Conservation (phyloP, 2,113 vertebrate species). For the Callipepla squamata region DNA sequence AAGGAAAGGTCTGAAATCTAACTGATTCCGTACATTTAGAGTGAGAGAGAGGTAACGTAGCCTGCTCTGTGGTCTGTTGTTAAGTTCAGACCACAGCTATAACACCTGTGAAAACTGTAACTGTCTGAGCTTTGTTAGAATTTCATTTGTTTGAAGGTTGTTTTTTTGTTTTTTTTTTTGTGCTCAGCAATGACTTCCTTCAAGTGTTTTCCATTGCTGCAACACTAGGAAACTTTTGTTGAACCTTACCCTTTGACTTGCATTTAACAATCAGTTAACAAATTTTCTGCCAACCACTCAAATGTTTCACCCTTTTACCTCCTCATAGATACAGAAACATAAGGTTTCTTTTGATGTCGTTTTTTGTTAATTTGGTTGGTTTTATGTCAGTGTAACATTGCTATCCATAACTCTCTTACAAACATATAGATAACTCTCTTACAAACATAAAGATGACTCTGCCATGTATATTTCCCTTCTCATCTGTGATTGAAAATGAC, state of each 20-base stretch:
- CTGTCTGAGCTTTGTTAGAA: neutral
- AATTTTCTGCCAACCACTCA: neutral
- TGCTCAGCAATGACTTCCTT: neutral
- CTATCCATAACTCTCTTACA: neutral
- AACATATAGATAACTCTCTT: neutral
- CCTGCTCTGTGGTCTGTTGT: neutral
- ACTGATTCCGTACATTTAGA: neutral
- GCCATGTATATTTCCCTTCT: neutral
- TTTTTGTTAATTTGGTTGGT: neutral
- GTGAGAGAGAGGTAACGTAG: neutral
- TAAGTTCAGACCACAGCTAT: neutral
- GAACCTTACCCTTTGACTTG: neutral
- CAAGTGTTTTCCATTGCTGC: neutral
- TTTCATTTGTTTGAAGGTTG: neutral
- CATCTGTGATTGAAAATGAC: fast-evolving
- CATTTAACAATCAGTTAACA: neutral
- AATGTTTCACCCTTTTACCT: neutral
- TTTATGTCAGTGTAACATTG: neutral
- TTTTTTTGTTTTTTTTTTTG: neutral
- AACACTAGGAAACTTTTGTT: neutral
- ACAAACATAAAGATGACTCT: neutral
- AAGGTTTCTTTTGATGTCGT: neutral
- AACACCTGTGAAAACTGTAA: neutral
- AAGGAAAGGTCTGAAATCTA: neutral
- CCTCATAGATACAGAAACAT: neutral